Percentiles rank a stretch among this genome's conserved stretches.
phyloP scores from a whole-genome alignment of 1,140 invertebrate species.

The Pygmarrhopalites habei region DNA sequence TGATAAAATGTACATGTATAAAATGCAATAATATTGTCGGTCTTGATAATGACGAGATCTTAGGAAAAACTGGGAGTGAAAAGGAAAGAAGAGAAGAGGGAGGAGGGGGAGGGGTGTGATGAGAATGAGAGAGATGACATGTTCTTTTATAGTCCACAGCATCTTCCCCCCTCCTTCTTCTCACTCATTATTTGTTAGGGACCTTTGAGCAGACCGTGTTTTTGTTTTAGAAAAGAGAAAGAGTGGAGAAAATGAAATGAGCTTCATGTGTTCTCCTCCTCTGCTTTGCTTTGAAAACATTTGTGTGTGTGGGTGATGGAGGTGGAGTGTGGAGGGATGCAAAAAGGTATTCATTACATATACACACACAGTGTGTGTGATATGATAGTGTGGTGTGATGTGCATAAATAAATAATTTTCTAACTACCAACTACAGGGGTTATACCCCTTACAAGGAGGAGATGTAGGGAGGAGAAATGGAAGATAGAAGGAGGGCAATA shows the following conservation, averaged over 20 bases:
- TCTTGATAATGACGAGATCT: no score
- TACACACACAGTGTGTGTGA: no score
- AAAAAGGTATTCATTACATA: no score
- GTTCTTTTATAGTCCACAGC: no score
- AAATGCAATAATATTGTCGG: no score
- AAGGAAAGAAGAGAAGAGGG: neutral
- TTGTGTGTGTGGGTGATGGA: no score
- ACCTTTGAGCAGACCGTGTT: slow-evolving; percentile 12
- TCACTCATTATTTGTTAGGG: slow-evolving; percentile 13
- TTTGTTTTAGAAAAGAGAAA: slow-evolving; percentile 15
- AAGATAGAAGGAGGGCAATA: no score
- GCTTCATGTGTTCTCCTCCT: neutral
- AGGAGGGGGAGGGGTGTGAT: neutral
- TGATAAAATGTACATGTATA: no score
- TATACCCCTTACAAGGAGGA: neutral
- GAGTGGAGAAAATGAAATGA: neutral
- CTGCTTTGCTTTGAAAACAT: no score
- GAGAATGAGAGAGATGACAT: neutral
- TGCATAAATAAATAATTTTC: neutral
- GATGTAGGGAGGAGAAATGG: no score
- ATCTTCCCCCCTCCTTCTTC: neutral
- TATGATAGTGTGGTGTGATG: no score
- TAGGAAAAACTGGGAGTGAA: neutral
- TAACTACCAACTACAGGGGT: neutral
- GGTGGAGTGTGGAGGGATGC: no score